Percentiles rank a stretch among this genome's conserved stretches.
Evolutionary conservation across 2,888 invertebrate species (phyloP).

Genomic region (Argyresthia albistria): DNA sequence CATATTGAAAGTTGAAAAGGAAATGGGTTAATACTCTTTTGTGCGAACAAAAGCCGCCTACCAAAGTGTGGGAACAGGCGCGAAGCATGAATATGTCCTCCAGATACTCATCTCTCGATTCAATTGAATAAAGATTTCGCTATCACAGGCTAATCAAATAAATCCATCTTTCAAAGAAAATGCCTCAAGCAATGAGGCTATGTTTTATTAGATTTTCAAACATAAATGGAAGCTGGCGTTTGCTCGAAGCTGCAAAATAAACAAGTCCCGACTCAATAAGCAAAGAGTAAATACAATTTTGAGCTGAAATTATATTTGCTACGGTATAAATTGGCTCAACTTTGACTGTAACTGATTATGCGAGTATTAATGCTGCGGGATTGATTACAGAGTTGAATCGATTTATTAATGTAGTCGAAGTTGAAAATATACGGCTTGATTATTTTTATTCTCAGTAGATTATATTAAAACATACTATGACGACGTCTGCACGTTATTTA

Average conservation of each 20-base stretch:
- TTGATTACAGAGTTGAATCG: neutral
- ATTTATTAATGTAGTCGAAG: neutral
- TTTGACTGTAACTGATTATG: neutral
- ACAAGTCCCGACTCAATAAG: constrained; percentile 26
- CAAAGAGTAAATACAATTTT: constrained; percentile 42
- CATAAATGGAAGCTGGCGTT: neutral
- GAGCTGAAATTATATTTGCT: constrained; percentile 42
- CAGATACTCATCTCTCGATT: neutral
- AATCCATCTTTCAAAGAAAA: neutral
- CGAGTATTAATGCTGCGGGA: neutral
- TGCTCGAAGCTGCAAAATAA: constrained; percentile 15
- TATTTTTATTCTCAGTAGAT: neutral
- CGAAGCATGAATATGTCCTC: neutral
- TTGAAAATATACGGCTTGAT: too few species aligned
- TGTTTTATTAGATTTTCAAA: neutral
- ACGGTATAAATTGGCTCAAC: constrained; percentile 13
- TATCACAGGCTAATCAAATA: neutral
- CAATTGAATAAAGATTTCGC: neutral
- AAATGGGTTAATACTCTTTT: constrained; percentile 19
- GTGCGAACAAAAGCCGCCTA: constrained; percentile 14
- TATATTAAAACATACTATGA: neutral
- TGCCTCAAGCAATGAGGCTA: neutral
- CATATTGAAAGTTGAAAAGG: neutral
- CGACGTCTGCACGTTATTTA: neutral
- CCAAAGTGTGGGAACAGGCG: constrained; percentile 40